A percentile compares a stretch with the other conserved stretches of the same genome.
phyloP scores from a whole-genome alignment of 2,888 invertebrate species.

The Encarsia formosa region DNA sequence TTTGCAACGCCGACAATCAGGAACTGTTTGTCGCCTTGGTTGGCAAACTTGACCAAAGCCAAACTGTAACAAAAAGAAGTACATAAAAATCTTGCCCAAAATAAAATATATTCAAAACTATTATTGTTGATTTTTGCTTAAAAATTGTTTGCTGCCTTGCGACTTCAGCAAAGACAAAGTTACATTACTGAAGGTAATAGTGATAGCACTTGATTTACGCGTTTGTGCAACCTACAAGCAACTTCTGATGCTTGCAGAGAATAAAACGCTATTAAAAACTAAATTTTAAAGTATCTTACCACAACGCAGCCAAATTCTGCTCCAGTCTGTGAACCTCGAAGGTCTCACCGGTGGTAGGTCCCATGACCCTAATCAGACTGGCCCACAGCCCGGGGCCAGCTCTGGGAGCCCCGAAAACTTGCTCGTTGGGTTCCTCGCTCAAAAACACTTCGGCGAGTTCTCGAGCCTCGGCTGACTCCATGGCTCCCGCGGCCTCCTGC shows the following conservation, averaged over 20 bases:
- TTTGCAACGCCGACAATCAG: constrained; percentile 82
- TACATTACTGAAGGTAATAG: too few relatives aligned
- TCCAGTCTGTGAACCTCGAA: constrained; percentile 75
- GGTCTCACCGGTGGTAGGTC: constrained; percentile 78
- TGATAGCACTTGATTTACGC: constrained; percentile 19
- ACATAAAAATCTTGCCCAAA: too few relatives aligned
- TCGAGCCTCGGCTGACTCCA: constrained; percentile 90
- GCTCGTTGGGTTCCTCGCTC: constrained; percentile 90
- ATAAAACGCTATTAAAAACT: constrained; percentile 11
- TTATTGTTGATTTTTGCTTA: too few relatives aligned
- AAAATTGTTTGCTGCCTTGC: constrained; percentile 20
- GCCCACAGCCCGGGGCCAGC: constrained; percentile 97
- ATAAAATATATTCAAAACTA: too few relatives aligned
- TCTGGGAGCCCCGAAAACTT: constrained; percentile 91
- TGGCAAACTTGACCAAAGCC: constrained; percentile 76
- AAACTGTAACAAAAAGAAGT: constrained; percentile 53
- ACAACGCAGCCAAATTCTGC: constrained; percentile 95
- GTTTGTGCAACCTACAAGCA: constrained; percentile 9
- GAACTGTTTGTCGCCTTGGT: constrained; percentile 60
- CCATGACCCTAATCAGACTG: constrained; percentile 80
- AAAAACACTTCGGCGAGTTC: constrained; percentile 98
- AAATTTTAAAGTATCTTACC: constrained; percentile 49
- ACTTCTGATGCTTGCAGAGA: not conserved
- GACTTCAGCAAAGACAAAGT: constrained; percentile 25
- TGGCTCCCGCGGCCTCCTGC: constrained; percentile 94